These are phyloP conservation scores for Anguilla megastoma DNA, from an alignment of 2,797 vertebrate species.

Conservation along the genomic window DNA sequence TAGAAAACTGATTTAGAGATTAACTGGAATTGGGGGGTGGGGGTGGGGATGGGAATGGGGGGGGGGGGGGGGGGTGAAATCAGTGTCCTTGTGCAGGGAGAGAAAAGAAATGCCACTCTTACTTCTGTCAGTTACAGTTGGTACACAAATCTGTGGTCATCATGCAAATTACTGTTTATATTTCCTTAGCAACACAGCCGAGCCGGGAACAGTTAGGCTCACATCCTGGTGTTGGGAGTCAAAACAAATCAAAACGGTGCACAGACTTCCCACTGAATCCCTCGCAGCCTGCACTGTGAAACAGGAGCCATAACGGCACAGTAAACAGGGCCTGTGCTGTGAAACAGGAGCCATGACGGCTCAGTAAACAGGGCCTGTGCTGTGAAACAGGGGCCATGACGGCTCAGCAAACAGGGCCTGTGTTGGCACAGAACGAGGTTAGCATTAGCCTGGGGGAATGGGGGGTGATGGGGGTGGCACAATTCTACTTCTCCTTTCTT, in stretches of 20 bases:
- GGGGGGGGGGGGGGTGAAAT: constrained; percentile 58
- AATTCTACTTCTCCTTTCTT: constrained; percentile 40
- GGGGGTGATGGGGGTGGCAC: background rate
- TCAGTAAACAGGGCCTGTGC: constrained; percentile 64
- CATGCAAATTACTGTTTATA: constrained; percentile 75
- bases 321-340: constrained; percentile 63
- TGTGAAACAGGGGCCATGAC: constrained; percentile 49
- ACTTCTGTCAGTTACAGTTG: constrained; percentile 55
- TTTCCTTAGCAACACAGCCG: constrained; percentile 56
- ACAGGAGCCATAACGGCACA: constrained; percentile 50
- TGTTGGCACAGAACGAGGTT: too few relatives aligned
- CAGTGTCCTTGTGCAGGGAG: constrained; percentile 60
- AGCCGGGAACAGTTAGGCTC: constrained; percentile 63
- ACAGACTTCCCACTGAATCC: constrained; percentile 57
- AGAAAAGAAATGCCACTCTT: constrained; percentile 34
- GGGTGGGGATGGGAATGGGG: background rate
- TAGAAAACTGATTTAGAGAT: too few relatives aligned
- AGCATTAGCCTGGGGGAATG: too few relatives aligned
- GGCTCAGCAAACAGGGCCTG: constrained; percentile 65
- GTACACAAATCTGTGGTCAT: constrained; percentile 79
- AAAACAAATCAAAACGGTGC: constrained; percentile 72
- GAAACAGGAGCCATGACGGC: constrained; percentile 52
- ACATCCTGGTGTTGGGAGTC: constrained; percentile 55
- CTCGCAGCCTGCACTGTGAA: constrained; percentile 31
- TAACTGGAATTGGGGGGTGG: too few relatives aligned